Evolutionary conservation across 2,113 vertebrate species (phyloP).

Genomic region (Cinclus mexicanus): DNA sequence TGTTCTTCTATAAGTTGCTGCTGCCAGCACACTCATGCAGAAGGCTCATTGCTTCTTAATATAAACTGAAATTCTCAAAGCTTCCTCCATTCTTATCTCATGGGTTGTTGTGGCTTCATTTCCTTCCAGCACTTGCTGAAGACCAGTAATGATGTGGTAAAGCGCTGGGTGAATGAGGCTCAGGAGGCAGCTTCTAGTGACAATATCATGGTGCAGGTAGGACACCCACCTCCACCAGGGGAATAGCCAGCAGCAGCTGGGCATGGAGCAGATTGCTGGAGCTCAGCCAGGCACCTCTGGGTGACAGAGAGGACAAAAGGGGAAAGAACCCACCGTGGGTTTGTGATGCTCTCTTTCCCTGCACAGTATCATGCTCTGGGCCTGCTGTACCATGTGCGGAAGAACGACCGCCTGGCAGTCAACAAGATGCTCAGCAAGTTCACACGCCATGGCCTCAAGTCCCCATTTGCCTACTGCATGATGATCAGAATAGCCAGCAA

Average conservation of each 20-base stretch:
- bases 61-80: neutral
- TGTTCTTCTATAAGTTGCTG: neutral
- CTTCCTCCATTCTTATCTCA: neutral
- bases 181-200: slow-evolving; percentile 84
- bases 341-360: neutral
- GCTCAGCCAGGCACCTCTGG: neutral
- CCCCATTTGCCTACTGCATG: slow-evolving; percentile 83
- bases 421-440: slow-evolving; percentile 86
- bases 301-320: neutral
- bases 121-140: slow-evolving; percentile 78
- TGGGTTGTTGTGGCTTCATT: neutral
- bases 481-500: slow-evolving; percentile 84
- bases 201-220: slow-evolving; percentile 86
- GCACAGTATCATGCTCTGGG: slow-evolving; percentile 81
- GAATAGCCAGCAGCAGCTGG: neutral
- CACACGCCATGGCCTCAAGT: slow-evolving; percentile 80
- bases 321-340: rapidly evolving
- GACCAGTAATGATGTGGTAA: slow-evolving; percentile 81
- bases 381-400: slow-evolving; percentile 82
- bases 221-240: neutral
- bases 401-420: slow-evolving; percentile 81
- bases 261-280: neutral
- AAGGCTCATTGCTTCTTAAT: neutral
- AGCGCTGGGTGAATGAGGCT: slow-evolving; percentile 85
- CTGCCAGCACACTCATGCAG: neutral